These are phyloP conservation scores for Steinernema feltiae DNA, from an alignment of 1,140 invertebrate genomes.

Conservation along the genomic window DNA sequence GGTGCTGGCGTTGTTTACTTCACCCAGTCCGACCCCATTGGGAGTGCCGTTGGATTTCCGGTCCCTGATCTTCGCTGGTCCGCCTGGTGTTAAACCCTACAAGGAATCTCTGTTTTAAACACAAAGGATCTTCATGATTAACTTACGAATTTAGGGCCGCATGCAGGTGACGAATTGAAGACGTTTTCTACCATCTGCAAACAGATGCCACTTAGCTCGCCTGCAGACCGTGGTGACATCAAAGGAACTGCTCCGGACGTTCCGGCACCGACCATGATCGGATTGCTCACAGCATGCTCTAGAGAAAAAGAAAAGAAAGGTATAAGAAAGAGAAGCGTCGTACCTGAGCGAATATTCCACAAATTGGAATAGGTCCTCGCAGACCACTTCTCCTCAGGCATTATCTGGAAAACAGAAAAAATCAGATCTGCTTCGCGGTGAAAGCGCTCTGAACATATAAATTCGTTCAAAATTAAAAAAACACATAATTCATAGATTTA, in stretches of 20 bases:
- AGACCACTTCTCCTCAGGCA: constrained; percentile 26
- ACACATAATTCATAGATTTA: too few species aligned
- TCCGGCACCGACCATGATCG: constrained; percentile 42
- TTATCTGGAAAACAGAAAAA: too few species aligned
- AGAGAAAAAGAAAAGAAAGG: constrained; percentile 27
- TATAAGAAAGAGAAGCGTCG: neutral
- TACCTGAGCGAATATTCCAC: constrained; percentile 12
- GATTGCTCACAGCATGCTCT: constrained; percentile 53
- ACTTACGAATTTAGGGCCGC: constrained; percentile 42
- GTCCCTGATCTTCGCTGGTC: neutral
- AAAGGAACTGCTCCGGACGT: constrained; percentile 22
- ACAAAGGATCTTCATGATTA: neutral
- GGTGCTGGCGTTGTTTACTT: constrained; percentile 23
- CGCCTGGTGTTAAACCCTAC: neutral
- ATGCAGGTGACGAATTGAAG: constrained; percentile 45
- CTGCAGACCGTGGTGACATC: constrained; percentile 43
- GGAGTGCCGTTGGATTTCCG: constrained; percentile 8
- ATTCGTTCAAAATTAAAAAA: too few species aligned
- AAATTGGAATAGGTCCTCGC: neutral
- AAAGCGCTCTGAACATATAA: too few species aligned
- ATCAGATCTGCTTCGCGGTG: too few species aligned
- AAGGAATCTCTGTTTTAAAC: neutral
- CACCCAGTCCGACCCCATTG: neutral
- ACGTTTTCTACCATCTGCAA: constrained; percentile 52
- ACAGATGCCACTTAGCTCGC: constrained; percentile 41